These are phyloP conservation scores for Triplophysa tibetana DNA, from an alignment of 2,113 vertebrate species.

Conservation along the genomic window DNA sequence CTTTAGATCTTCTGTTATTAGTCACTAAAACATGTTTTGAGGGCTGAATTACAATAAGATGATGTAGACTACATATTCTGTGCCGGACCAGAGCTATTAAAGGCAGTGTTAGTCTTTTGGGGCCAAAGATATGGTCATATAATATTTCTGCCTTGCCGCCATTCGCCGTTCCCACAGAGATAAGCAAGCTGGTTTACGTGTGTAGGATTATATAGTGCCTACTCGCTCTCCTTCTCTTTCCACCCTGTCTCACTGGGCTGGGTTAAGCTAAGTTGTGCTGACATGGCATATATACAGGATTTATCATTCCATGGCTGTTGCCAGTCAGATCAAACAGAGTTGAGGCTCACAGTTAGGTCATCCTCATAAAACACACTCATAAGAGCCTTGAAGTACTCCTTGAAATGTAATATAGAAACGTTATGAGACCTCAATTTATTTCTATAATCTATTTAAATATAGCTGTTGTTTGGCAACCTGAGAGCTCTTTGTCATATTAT, in stretches of 20 bases:
- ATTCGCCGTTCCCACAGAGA: constrained; percentile 17
- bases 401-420: constrained; percentile 1
- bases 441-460: background rate
- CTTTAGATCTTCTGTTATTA: background rate
- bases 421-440: background rate
- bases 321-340: constrained; percentile 33
- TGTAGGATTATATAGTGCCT: constrained; percentile 19
- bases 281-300: constrained; percentile 37
- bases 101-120: background rate
- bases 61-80: background rate
- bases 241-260: background rate
- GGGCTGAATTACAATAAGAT: background rate
- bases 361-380: background rate
- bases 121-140: background rate
- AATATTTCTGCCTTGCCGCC: constrained; percentile 7
- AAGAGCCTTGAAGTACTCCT: background rate
- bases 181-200: constrained; percentile 10
- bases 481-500: background rate
- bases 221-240: constrained; percentile 13
- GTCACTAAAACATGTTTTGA: background rate
- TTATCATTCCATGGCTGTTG: constrained; percentile 45
- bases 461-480: constrained; percentile 6
- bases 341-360: constrained; percentile 5
- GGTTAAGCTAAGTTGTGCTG: constrained; percentile 36
- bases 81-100: background rate